phyloP scores from a whole-genome alignment of 2,888 invertebrate genomes.

The Eupithecia pulchellata region DNA sequence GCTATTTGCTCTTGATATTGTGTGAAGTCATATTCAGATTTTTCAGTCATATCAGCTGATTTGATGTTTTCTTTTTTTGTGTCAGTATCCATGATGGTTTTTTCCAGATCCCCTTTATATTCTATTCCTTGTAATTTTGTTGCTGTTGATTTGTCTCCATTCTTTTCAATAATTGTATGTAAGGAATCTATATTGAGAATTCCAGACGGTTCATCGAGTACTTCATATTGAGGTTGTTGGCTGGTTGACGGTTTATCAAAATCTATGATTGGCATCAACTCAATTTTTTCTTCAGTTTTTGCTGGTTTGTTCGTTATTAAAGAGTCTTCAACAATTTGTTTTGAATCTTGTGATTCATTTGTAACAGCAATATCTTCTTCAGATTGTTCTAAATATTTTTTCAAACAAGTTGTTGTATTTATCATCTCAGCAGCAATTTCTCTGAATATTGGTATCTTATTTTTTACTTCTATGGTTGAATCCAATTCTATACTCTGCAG shows the following conservation, averaged over 20 bases:
- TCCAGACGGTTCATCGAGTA: background rate
- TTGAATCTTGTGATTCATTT: background rate
- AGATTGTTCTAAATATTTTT: slow-evolving; percentile 31
- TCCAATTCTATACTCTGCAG: slow-evolving; percentile 58
- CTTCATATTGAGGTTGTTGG: background rate
- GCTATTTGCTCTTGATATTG: background rate
- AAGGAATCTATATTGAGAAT: background rate
- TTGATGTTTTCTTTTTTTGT: background rate
- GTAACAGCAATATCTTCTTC: slow-evolving; percentile 5
- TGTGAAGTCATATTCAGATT: background rate
- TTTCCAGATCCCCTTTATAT: background rate
- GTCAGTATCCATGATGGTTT: background rate
- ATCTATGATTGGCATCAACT: background rate
- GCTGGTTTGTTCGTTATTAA: background rate
- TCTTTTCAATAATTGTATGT: background rate
- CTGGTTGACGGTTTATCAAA: slow-evolving; percentile 5
- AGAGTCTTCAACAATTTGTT: background rate
- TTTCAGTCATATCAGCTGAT: no score
- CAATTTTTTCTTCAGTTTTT: background rate
- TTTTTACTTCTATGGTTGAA: slow-evolving; percentile 70
- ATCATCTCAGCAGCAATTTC: slow-evolving; percentile 57
- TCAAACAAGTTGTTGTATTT: slow-evolving; percentile 48
- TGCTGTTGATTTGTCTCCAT: background rate
- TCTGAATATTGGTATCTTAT: slow-evolving; percentile 76
- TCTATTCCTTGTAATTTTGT: background rate